Conservation (phyloP, 2,113 vertebrate species). For the Dipodomys ordii region DNA sequence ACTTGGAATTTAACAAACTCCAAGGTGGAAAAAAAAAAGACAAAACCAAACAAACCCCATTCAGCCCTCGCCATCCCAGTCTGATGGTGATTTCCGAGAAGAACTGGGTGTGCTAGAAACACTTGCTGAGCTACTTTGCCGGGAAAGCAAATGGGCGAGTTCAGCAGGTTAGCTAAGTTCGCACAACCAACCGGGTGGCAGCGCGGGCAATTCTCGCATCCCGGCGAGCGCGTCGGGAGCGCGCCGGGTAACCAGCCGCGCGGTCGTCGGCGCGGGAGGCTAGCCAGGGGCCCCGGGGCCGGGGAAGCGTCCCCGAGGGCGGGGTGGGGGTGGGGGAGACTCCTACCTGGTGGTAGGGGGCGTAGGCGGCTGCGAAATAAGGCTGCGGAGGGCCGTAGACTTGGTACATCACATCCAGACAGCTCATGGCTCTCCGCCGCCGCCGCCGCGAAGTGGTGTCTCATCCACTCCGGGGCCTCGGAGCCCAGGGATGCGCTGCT, state of each 20-base stretch:
- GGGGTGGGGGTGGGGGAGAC: neutral
- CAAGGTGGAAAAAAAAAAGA: too few relatives aligned
- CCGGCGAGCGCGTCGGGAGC: neutral
- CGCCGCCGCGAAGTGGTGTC: conserved; percentile 64
- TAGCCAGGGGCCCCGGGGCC: neutral
- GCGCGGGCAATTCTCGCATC: neutral
- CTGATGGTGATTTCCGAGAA: neutral
- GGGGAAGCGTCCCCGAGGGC: neutral
- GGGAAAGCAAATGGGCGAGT: neutral
- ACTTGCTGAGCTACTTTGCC: neutral
- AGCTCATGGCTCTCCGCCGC: conserved; percentile 95
- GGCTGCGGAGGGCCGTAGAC: conserved; percentile 96
- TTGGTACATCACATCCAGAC: conserved; percentile 99
- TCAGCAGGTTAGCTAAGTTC: neutral
- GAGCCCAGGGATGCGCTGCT: conserved; percentile 69
- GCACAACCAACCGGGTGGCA: neutral
- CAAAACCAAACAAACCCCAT: too few relatives aligned
- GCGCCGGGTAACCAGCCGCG: neutral
- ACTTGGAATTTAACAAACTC: neutral
- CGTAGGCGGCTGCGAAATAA: conserved; percentile 94
- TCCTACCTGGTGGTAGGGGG: conserved; percentile 95
- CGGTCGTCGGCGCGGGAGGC: too few relatives aligned
- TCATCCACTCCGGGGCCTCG: conserved; percentile 82
- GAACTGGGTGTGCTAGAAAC: neutral
- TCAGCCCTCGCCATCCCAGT: neutral